A percentile compares a stretch with the other conserved stretches of the same genome.
Evolutionary conservation across 2,888 invertebrate genomes (phyloP).

Genomic region (Cerastis rubricosa): DNA sequence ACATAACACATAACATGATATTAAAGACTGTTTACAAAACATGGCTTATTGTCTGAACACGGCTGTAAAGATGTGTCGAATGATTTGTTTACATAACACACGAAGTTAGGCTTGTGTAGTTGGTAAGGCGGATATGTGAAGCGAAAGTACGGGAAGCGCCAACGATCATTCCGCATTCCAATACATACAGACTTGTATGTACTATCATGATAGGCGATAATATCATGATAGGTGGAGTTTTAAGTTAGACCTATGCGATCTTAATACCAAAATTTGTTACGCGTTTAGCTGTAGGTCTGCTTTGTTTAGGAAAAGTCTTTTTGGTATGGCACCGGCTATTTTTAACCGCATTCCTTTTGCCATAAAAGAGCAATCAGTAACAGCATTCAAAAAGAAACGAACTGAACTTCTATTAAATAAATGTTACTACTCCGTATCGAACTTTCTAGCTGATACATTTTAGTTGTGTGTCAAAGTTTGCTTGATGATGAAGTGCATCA

Average conservation of each 20-base stretch:
- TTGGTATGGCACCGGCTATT: neutral
- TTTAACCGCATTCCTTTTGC: too few species aligned
- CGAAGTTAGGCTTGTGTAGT: conserved; percentile 64
- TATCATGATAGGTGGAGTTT: too few species aligned
- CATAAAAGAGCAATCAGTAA: too few species aligned
- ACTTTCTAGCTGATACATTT: too few species aligned
- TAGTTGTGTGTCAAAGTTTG: too few species aligned
- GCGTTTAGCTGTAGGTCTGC: too few species aligned
- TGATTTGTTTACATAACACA: conserved; percentile 81
- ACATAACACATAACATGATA: conserved; percentile 62
- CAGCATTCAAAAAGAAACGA: too few species aligned
- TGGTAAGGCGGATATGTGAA: conserved; percentile 86
- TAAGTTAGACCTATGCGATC: neutral
- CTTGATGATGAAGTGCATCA: too few species aligned
- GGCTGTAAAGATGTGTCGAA: conserved; percentile 70
- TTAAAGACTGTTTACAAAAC: conserved; percentile 73
- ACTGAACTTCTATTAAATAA: too few species aligned
- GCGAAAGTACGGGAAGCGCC: conserved; percentile 88
- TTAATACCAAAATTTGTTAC: too few species aligned
- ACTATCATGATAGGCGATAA: conserved; percentile 45
- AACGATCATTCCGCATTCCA: conserved; percentile 87
- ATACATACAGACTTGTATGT: conserved; percentile 48
- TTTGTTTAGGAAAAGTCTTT: neutral
- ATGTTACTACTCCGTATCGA: too few species aligned
- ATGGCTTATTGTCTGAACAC: conserved; percentile 68